Evolutionary conservation across 2,113 vertebrate genomes (phyloP).

Genomic region (Clarias batrachus): DNA sequence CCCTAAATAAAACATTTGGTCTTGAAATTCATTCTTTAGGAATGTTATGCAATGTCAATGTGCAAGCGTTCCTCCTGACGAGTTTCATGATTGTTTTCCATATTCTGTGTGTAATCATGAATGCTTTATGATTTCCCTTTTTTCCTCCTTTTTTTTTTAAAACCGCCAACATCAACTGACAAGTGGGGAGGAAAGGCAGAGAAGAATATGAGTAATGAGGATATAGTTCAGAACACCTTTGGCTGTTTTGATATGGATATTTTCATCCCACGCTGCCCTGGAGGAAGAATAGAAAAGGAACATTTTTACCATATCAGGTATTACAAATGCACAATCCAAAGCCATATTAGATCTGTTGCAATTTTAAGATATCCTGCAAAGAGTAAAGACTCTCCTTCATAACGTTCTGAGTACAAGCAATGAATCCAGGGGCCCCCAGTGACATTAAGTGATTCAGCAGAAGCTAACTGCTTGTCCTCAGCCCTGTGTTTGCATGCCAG

Average conservation of each 20-base stretch:
- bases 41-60: background rate
- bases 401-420: background rate
- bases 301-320: background rate
- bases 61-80: background rate
- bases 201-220: background rate
- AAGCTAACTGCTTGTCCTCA: slow-evolving; percentile 65
- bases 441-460: slow-evolving; percentile 69
- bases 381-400: background rate
- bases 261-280: background rate
- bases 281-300: background rate
- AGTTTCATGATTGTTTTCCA: background rate
- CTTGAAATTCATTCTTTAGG: background rate
- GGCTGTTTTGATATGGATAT: background rate
- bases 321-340: background rate
- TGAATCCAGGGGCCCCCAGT: slow-evolving; percentile 47
- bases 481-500: slow-evolving; percentile 61
- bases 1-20: background rate
- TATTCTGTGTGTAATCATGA: background rate
- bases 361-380: background rate
- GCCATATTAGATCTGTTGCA: background rate
- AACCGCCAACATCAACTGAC: background rate
- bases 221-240: background rate
- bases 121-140: background rate
- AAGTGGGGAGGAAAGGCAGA: background rate
- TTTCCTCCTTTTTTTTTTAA: too few relatives aligned